Conservation (phyloP, 2,797 vertebrate genomes). For the Hemibagrus guttatus region DNA sequence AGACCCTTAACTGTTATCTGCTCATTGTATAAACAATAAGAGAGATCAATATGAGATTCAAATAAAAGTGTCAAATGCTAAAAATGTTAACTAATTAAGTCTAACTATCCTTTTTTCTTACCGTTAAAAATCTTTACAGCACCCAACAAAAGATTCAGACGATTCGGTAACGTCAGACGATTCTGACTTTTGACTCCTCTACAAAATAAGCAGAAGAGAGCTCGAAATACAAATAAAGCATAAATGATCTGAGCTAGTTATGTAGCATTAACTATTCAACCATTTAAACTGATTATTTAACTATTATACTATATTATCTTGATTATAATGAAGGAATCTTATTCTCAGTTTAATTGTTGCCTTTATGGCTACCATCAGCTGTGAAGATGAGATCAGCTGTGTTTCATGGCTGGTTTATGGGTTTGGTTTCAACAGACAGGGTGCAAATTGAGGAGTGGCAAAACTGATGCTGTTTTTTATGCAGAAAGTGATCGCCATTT, state of each 20-base stretch:
- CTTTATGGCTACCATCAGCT: not conserved
- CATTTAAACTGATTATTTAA: not conserved
- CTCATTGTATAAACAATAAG: too few relatives aligned
- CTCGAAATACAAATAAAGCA: not conserved
- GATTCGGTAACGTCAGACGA: too few relatives aligned
- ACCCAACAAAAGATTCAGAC: too few relatives aligned
- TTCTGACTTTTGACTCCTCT: not conserved
- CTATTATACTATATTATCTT: not conserved
- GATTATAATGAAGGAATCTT: not conserved
- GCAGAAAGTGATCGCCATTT: not conserved
- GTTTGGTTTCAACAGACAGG: not conserved
- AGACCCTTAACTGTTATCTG: too few relatives aligned
- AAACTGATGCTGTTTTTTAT: not conserved
- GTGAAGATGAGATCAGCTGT: not conserved
- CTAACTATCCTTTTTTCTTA: not conserved
- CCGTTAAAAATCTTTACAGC: not conserved
- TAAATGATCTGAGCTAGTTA: not conserved
- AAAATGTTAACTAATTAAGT: too few relatives aligned
- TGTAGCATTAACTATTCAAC: not conserved
- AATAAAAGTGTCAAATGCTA: too few relatives aligned
- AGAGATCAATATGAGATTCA: too few relatives aligned
- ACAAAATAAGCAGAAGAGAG: not conserved
- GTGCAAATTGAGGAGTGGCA: not conserved
- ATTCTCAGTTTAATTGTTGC: not conserved
- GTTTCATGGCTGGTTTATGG: not conserved